These are phyloP conservation scores for Helicorthomorpha holstii DNA, from an alignment of 1,140 invertebrate genomes.

Conservation along the genomic window DNA sequence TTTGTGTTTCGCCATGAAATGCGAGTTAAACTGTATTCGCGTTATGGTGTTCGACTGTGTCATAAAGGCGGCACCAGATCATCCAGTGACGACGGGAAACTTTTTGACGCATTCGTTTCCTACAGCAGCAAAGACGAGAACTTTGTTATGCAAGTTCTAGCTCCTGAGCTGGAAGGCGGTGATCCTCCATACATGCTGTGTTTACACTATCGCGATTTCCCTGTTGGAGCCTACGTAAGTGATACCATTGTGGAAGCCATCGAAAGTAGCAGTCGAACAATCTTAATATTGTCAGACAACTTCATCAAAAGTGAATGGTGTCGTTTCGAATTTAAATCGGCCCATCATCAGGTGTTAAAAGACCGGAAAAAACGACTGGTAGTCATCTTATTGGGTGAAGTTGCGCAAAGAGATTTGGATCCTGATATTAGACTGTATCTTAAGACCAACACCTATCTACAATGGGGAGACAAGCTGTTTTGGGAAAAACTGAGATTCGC, in stretches of 20 bases:
- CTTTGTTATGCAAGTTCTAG: constrained; percentile 55
- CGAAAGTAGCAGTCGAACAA: constrained; percentile 70
- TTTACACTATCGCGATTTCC: constrained; percentile 1
- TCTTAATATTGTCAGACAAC: constrained; percentile 77
- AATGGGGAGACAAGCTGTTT: constrained; percentile 80
- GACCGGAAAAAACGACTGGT: constrained; percentile 54
- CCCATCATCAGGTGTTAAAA: constrained; percentile 76
- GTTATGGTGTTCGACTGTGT: constrained; percentile 58
- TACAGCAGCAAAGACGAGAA: constrained; percentile 84
- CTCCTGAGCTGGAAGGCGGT: constrained; percentile 23
- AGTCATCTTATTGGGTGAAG: constrained; percentile 63
- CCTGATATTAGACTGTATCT: constrained; percentile 77
- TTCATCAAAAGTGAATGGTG: constrained; percentile 89
- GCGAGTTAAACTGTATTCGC: constrained; percentile 73
- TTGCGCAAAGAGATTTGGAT: constrained; percentile 52
- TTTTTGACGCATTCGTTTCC: constrained; percentile 83
- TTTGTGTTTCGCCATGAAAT: constrained; percentile 58
- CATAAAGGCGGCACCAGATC: constrained; percentile 37
- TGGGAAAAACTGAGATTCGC: constrained; percentile 87
- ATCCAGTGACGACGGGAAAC: constrained; percentile 45
- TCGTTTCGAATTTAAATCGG: constrained; percentile 78
- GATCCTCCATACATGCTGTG: constrained; percentile 36
- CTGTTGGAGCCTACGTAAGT: constrained; percentile 10
- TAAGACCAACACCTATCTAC: constrained; percentile 79
- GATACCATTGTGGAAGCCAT: constrained; percentile 65